phyloP scores from a whole-genome alignment of 2,797 vertebrate genomes.

The Remorina albescens region DNA sequence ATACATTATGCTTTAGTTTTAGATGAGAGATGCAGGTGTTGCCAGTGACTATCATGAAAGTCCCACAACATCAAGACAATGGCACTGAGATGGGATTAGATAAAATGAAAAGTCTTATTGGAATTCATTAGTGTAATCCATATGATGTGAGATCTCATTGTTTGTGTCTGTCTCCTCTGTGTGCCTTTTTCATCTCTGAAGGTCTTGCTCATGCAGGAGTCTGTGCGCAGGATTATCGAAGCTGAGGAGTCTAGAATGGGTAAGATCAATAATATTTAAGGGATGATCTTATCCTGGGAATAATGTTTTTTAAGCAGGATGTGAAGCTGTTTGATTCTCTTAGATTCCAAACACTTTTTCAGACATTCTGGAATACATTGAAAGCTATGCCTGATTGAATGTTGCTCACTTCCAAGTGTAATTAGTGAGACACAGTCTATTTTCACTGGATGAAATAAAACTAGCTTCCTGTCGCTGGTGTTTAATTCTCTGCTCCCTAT shows the following conservation, averaged over 20 bases:
- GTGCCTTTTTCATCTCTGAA: constrained; percentile 68
- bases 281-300: constrained; percentile 26
- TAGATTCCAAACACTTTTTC: constrained; percentile 9
- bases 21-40: constrained; percentile 22
- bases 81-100: constrained; percentile 48
- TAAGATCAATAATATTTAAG: constrained; percentile 77
- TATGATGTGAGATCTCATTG: constrained; percentile 53
- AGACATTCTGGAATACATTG: constrained; percentile 1
- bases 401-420: background rate
- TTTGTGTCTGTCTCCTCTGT: constrained; percentile 38
- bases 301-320: constrained; percentile 49
- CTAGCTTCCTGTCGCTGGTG: background rate
- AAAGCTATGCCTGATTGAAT: constrained; percentile 1
- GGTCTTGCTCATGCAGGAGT: constrained; percentile 98
- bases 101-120: constrained; percentile 40
- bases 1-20: background rate
- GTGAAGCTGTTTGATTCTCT: constrained; percentile 25
- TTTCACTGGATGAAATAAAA: constrained; percentile 7
- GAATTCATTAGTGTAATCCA: constrained; percentile 52
- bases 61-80: constrained; percentile 14
- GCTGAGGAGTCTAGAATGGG: constrained; percentile 97
- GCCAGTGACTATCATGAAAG: constrained; percentile 29
- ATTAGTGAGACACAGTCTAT: background rate
- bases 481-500: background rate
- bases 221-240: constrained; percentile 96